Conservation (phyloP, 2,797 vertebrate species). For the Allobates femoralis region DNA sequence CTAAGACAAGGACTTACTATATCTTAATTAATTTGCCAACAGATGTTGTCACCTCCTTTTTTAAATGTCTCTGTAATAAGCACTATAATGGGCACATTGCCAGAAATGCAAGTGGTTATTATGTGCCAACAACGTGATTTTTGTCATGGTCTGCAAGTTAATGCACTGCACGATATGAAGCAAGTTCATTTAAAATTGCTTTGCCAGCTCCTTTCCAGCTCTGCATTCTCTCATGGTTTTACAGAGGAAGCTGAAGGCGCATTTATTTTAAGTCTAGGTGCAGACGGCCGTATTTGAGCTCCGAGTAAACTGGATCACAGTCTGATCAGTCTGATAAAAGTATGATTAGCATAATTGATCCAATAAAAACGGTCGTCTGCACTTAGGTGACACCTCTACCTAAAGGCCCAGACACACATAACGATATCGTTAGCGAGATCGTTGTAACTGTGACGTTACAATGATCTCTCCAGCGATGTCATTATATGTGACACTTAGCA, state of each 20-base stretch:
- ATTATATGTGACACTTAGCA: no score
- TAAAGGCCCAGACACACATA: no score
- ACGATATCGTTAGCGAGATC: no score
- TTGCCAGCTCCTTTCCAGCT: slow-evolving; percentile 19
- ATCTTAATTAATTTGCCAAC: slow-evolving; percentile 55
- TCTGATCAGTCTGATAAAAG: no score
- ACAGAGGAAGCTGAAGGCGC: slow-evolving; percentile 19
- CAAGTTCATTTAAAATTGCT: slow-evolving; percentile 55
- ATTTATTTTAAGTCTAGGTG: no score
- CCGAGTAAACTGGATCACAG: no score
- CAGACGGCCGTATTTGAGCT: no score
- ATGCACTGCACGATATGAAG: slow-evolving; percentile 55
- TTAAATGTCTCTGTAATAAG: slow-evolving; percentile 43
- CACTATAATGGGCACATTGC: slow-evolving; percentile 43
- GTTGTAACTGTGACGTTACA: no score
- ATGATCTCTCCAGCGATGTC: no score
- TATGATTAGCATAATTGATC: no score
- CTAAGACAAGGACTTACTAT: slow-evolving; percentile 56
- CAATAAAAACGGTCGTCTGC: no score
- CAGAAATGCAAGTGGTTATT: slow-evolving; percentile 33
- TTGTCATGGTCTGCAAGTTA: slow-evolving; percentile 58
- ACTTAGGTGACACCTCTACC: no score
- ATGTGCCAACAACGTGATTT: slow-evolving; percentile 53
- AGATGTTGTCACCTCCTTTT: slow-evolving; percentile 32
- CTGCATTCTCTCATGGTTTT: slow-evolving; percentile 32